Base-by-base conservation (phyloP, 2,113 vertebrate genomes). In the Camelus dromedarius region DNA sequence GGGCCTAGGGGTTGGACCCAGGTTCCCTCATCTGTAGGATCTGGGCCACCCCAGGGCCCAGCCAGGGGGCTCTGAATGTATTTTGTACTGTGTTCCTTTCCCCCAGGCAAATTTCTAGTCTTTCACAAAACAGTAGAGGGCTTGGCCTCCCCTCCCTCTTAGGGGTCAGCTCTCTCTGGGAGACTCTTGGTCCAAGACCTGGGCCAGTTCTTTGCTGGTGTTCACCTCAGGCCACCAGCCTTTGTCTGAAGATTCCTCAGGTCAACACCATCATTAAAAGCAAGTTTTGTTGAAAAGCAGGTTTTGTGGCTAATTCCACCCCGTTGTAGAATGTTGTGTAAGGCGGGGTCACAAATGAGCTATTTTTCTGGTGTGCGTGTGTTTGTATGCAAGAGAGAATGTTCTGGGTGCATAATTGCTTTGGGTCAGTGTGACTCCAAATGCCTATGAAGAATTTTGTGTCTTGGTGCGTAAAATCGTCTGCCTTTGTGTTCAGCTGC, bases 241-340 rank as follows among this genome's bases (percentile, higher is more conserved):
- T 96, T 96, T 54, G 81, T 95, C 97, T 96, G 86, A 97, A 82
- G 89, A 95, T 97, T 97, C 95, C 98, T 98, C 98, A 98, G 98
- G 98, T 98, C 96, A 97, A 96, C 48, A 66, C 95, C 89, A 75
- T 95, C 96, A 98, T 98, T 98, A 98, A 98, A 99, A 52, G 86
- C 88, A 90, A 97, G 54, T 97, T 98, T 98, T 97, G 90, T 92
- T 97, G 98, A 96, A 98, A 99, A 52, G 86, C 88, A 90, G 97
- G 54, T 97, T 98, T 98, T 97, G 90, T 92, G 97, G 98, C 96
- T 97, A 82, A 86, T 93, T 92, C 79, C 87, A 80, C 62, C 18
- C 42, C 0, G 32, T 56, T 22, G 30, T 67, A 15, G 58, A 85
- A 56, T 91, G n/a, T 87, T 82, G 9, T 95, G 20, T 62, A 1